Evolutionary conservation across 2,888 invertebrate genomes (phyloP), one percentile per base, ranked within the genome.

Genomic region (Campoplex capitator): DNA sequence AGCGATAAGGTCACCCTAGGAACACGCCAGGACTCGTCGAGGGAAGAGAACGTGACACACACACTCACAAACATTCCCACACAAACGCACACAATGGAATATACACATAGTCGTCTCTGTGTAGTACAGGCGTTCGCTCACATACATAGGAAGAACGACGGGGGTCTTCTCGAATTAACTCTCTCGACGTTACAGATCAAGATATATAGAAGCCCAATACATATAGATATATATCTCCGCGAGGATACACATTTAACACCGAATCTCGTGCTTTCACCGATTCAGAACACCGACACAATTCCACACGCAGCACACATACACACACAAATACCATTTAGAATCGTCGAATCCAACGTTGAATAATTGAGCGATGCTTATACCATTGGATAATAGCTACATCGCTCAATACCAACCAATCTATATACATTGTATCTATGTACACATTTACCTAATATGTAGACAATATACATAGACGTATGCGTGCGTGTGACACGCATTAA

Each of bases 121-220:
- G 38, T 38, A 6, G 38, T 6, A 38, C 38, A 38, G 38, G 6
- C 38, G 6, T 38, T 38, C 18, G n/a, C 38, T 23, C n/a, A 56
- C 23, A 77, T 16, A 32, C 23, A 65, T 11, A 48, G 51, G 51
- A 70, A 38, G 77, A 79, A 68, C 74, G 74, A 51, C 74, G 75
- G 48, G 77, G 74, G 68, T 86, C 86, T 86, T 86, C 81, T 80
- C 84, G 84, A 86, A 84, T 86, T 86, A 86, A 86, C 86, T 84
- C 83, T 84, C 80, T 80, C 84, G 77, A 86, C 77, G 81, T 86
- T 78, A 81, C 86, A 84, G 77, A 84, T 86, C 86, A 86, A 84
- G 86, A 86, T 86, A 83, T 85, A 83, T 79, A 79, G 65, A 48
- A 45, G 51, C 32, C 70, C 77, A 35, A 74, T 70, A 54, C 75